A percentile compares a stretch with the other conserved stretches of the same genome.
phyloP scores from a whole-genome alignment of 2,113 vertebrate genomes.

The Chloroceryle aenea region DNA sequence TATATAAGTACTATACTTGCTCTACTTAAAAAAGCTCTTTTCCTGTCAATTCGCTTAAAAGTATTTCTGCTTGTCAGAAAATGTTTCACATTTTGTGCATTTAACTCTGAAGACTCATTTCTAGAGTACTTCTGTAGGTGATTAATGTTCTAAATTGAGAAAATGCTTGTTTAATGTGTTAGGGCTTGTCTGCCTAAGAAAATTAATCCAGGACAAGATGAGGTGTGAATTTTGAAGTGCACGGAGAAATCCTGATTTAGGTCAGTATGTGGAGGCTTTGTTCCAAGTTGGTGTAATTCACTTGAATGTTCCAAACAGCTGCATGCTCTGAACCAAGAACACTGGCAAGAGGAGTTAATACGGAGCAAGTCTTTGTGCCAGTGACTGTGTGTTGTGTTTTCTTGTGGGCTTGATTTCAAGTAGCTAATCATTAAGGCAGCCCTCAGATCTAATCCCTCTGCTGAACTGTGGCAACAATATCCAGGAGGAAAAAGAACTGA shows the following conservation, averaged over 20 bases:
- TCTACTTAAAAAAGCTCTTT: neutral
- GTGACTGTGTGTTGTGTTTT: conserved; percentile 2
- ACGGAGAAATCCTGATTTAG: conserved; percentile 4
- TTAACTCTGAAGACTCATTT: neutral
- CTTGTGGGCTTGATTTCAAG: neutral
- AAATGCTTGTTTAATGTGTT: neutral
- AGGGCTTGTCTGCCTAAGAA: conserved; percentile 20
- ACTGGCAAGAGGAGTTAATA: neutral
- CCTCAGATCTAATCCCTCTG: neutral
- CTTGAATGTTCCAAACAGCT: conserved; percentile 18
- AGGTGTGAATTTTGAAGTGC: conserved; percentile 26
- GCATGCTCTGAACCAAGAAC: neutral
- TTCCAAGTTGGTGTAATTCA: neutral
- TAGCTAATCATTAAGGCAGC: neutral
- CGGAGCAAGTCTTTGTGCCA: neutral
- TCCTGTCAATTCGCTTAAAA: neutral
- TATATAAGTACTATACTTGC: neutral
- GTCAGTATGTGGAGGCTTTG: neutral
- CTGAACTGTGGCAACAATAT: neutral
- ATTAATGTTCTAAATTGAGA: neutral
- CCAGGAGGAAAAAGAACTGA: neutral
- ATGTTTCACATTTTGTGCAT: neutral
- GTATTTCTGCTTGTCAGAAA: conserved; percentile 17
- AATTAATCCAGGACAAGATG: conserved; percentile 11
- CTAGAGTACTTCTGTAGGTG: neutral